phyloP scores from a whole-genome alignment of 2,113 vertebrate genomes.

The Phaethon lepturus region DNA sequence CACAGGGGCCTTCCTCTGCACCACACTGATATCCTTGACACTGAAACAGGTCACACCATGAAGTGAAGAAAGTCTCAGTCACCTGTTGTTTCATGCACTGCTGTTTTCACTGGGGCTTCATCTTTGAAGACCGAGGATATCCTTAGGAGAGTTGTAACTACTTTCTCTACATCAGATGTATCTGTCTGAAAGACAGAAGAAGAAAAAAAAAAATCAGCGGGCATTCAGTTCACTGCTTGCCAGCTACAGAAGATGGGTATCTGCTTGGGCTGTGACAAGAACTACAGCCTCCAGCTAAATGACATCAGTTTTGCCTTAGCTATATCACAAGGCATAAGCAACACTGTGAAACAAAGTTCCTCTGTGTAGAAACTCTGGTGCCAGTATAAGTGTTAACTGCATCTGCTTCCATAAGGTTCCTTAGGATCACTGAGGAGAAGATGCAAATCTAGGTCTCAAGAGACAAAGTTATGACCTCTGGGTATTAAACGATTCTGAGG shows the following conservation, averaged over 20 bases:
- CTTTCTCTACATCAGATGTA: constrained; percentile 84
- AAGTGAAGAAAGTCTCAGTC: neutral
- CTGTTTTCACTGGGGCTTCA: constrained; percentile 83
- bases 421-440: neutral
- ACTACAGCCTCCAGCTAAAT: neutral
- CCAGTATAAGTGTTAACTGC: neutral
- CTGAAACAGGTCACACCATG: neutral
- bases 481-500: neutral
- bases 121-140: constrained; percentile 94
- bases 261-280: neutral
- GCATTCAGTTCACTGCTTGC: neutral
- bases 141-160: constrained; percentile 89
- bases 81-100: constrained; percentile 83
- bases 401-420: neutral
- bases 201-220: neutral
- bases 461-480: neutral
- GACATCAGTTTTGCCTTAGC: neutral
- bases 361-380: neutral
- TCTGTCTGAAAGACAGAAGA: constrained; percentile 81
- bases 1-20: neutral
- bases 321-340: neutral
- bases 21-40: accelerated
- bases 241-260: neutral
- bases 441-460: neutral
- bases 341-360: neutral